Evolutionary conservation across 2,888 invertebrate genomes (phyloP).

Genomic region (Crematogaster levior): DNA sequence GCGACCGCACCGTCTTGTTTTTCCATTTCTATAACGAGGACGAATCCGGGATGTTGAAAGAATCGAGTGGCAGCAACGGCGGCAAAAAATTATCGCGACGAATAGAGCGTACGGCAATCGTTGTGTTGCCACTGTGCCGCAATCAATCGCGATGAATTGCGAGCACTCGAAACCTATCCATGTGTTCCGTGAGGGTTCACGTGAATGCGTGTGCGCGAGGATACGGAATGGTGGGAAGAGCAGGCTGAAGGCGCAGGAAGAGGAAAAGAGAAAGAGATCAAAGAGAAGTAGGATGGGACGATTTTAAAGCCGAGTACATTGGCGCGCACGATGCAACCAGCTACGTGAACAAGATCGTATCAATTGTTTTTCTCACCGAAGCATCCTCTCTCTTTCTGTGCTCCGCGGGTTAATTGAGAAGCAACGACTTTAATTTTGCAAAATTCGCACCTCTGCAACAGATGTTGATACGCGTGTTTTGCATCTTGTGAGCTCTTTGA

Average conservation of each 20-base stretch:
- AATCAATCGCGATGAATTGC: conserved; percentile 81
- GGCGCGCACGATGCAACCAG: conserved; percentile 69
- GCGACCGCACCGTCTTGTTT: conserved; percentile 47
- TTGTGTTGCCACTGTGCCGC: conserved; percentile 64
- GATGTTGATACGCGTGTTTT: conserved; percentile 9
- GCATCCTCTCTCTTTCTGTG: conserved; percentile 69
- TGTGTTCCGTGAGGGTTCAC: conserved; percentile 71
- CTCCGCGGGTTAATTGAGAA: conserved; percentile 76
- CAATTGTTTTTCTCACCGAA: conserved; percentile 79
- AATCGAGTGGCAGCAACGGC: conserved; percentile 32
- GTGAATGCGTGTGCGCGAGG: conserved; percentile 43
- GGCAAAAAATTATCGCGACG: conserved; percentile 59
- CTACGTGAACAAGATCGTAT: conserved; percentile 77
- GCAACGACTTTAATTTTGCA: conserved; percentile 70
- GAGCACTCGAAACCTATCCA: conserved; percentile 78
- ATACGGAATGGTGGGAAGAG: conserved; percentile 34
- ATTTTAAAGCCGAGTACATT: conserved; percentile 76
- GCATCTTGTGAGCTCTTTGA: not conserved
- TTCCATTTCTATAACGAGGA: conserved; percentile 44
- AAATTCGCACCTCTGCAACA: conserved; percentile 69
- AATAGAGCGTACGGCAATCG: conserved; percentile 54
- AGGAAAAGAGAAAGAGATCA: conserved; percentile 47
- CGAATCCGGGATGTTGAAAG: conserved; percentile 46
- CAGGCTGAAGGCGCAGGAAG: conserved; percentile 44
- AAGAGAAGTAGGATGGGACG: conserved; percentile 57